Conservation (phyloP, 1,140 invertebrate species). For the Heliconius melpomene region DNA sequence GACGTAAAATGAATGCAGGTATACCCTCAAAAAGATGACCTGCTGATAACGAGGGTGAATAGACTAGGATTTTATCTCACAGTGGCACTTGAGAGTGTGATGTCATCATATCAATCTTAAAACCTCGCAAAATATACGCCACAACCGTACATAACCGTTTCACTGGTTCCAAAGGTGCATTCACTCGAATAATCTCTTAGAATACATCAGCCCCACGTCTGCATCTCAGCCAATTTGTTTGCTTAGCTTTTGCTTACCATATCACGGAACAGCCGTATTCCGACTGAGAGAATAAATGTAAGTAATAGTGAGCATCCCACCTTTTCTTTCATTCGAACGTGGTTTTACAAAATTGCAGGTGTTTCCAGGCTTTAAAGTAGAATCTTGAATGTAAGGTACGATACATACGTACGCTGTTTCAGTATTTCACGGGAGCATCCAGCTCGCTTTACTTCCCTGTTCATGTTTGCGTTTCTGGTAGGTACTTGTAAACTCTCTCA, state of each 20-base stretch:
- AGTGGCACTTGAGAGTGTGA: neutral
- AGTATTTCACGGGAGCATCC: constrained; percentile 17
- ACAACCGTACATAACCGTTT: constrained; percentile 30
- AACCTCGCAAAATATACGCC: constrained; percentile 23
- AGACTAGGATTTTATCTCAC: constrained; percentile 15
- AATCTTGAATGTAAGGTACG: neutral
- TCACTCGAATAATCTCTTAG: constrained; percentile 42
- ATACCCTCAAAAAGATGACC: constrained; percentile 20
- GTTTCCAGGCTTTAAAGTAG: neutral
- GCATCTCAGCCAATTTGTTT: constrained; percentile 67
- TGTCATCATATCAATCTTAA: constrained; percentile 19
- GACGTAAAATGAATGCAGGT: constrained; percentile 17
- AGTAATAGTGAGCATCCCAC: constrained; percentile 55
- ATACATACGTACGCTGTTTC: constrained; percentile 3
- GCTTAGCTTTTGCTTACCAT: constrained; percentile 76
- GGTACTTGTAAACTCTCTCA: constrained; percentile 73
- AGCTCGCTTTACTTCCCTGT: constrained; percentile 60
- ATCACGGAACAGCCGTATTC: constrained; percentile 71
- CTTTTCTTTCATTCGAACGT: constrained; percentile 43
- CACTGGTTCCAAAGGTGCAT: constrained; percentile 37
- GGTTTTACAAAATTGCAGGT: neutral
- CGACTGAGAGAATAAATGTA: constrained; percentile 69
- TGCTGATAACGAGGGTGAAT: constrained; percentile 14
- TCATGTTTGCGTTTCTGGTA: constrained; percentile 71
- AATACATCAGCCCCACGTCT: constrained; percentile 49